Percentiles rank a stretch among this genome's conserved stretches.
These are phyloP conservation scores for Ochropleura leucogaster DNA, from an alignment of 2,888 invertebrate genomes.

Conservation along the genomic window DNA sequence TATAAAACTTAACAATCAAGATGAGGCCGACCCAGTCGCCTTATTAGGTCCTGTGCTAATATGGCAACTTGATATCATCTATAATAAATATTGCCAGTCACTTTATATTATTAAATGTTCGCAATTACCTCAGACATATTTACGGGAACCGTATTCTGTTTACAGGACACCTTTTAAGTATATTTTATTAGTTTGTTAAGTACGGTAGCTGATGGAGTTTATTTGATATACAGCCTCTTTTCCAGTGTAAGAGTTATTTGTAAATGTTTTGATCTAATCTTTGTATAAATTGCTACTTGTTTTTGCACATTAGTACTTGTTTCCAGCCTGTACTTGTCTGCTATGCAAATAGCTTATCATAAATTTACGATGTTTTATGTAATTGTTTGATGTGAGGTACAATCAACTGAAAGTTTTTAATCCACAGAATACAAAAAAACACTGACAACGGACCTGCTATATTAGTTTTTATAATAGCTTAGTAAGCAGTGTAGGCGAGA, in stretches of 20 bases:
- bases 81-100: slow-evolving; percentile 65
- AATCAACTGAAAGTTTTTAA: background rate
- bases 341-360: background rate
- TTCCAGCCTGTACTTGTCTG: background rate
- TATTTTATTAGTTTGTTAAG: slow-evolving; percentile 47
- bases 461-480: slow-evolving; percentile 19
- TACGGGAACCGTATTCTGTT: slow-evolving; percentile 42
- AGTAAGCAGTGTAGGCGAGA: slow-evolving; percentile 46
- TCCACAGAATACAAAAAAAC: background rate
- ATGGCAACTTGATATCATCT: slow-evolving; percentile 74
- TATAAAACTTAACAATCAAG: slow-evolving; percentile 40
- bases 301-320: slow-evolving; percentile 5
- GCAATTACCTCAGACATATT: slow-evolving; percentile 57
- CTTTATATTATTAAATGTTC: slow-evolving; percentile 57
- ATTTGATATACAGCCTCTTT: slow-evolving; percentile 43
- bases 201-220: slow-evolving; percentile 45
- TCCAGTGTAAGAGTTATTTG: slow-evolving; percentile 14
- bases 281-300: slow-evolving; percentile 25
- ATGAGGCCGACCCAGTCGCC: slow-evolving; percentile 52
- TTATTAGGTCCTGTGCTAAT: slow-evolving; percentile 67
- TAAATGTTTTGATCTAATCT: slow-evolving; percentile 43
- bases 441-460: background rate
- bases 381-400: background rate
- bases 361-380: background rate
- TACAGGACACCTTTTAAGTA: slow-evolving; percentile 38